Percentiles rank a stretch among this genome's conserved stretches.
Conservation (phyloP, 2,797 vertebrate species). For the Coendou prehensilis region DNA sequence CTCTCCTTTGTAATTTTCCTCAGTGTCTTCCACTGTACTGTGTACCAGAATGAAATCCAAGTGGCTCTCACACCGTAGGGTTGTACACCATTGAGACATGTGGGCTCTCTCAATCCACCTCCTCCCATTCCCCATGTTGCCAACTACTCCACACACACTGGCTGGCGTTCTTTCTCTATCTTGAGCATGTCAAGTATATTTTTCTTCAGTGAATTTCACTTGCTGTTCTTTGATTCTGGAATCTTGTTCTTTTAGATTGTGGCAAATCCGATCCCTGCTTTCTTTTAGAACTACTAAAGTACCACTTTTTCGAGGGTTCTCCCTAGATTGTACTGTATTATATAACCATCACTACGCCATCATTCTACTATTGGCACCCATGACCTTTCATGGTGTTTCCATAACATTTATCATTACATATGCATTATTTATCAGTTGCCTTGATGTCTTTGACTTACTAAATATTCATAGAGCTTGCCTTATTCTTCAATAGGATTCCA, state of each 20-base stretch:
- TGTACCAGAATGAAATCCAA: not conserved
- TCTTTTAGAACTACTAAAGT: not conserved
- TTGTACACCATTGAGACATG: fast-evolving
- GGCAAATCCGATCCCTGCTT: not conserved
- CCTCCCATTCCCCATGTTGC: fast-evolving
- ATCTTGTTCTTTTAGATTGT: not conserved
- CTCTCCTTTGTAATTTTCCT: not conserved
- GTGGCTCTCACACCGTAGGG: not conserved
- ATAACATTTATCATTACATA: too few relatives aligned
- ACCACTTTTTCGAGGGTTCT: not conserved
- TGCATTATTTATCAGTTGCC: not conserved
- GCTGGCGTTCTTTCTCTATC: not conserved
- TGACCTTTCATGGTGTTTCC: not conserved
- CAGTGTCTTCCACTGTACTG: not conserved
- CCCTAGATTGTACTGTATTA: not conserved
- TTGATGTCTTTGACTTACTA: not conserved
- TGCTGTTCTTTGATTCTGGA: not conserved
- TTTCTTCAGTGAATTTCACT: not conserved
- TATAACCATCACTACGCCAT: too few relatives aligned
- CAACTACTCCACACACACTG: too few relatives aligned
- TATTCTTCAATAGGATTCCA: not conserved
- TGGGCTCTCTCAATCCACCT: not conserved
- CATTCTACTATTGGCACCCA: too few relatives aligned
- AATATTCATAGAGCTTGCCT: not conserved
- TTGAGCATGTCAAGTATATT: not conserved